Evolutionary conservation across 2,113 vertebrate genomes (phyloP).

Genomic region (Scatophagus argus): DNA sequence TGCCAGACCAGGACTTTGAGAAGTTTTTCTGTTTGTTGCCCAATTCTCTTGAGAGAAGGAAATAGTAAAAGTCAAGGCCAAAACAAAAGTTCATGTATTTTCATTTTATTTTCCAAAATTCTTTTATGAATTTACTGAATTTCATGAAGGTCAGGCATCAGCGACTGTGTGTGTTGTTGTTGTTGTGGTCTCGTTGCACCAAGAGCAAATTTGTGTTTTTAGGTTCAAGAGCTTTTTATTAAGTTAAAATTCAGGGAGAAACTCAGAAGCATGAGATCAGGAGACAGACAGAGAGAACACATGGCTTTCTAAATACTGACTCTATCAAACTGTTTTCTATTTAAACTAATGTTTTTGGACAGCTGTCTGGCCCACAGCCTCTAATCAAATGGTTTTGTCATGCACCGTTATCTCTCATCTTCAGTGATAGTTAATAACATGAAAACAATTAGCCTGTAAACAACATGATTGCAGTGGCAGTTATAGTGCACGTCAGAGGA

Average conservation of each 20-base stretch:
- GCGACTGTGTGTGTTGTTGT: background rate
- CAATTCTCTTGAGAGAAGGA: background rate
- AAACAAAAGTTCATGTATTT: conserved; percentile 4
- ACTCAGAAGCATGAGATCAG: background rate
- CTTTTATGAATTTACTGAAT: conserved; percentile 1
- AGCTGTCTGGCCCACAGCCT: conserved; percentile 45
- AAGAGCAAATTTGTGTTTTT: background rate
- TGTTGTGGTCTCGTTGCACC: too few species aligned
- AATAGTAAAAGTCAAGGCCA: conserved; percentile 26
- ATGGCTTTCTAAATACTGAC: conserved; percentile 12
- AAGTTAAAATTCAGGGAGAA: conserved; percentile 23
- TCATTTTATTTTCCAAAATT: background rate
- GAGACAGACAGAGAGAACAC: background rate
- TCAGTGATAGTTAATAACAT: conserved; percentile 54
- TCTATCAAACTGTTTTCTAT: conserved; percentile 38
- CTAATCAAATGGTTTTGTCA: conserved; percentile 43
- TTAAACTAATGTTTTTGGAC: conserved; percentile 42
- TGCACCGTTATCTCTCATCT: conserved; percentile 38
- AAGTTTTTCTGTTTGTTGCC: background rate
- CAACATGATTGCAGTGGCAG: background rate
- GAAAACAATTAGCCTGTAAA: conserved; percentile 47
- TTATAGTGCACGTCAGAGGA: conserved; percentile 8
- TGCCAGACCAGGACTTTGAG: background rate
- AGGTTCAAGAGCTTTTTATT: conserved; percentile 1
- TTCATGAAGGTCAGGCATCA: conserved; percentile 8